Evolutionary conservation across 53 echinoderm and acorn worm species (phyloP).

Genomic region (Temnopleurus reevesii): DNA sequence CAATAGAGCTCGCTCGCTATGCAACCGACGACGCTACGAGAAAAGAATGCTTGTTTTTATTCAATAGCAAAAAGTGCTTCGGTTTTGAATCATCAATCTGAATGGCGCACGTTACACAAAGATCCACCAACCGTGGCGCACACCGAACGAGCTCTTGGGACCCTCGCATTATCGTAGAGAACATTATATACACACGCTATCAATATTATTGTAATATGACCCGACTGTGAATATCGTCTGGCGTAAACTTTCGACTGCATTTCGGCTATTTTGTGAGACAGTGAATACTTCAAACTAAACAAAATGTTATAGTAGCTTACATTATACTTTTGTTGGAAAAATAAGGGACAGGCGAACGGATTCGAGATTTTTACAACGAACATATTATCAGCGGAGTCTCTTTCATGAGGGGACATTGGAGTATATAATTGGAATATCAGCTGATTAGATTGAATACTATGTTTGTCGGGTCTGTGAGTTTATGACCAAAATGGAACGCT

Average conservation of each 20-base stretch:
- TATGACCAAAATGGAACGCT: neutral
- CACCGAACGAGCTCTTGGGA: neutral
- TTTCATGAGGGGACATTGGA: neutral
- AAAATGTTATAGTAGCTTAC: neutral
- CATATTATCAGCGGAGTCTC: neutral
- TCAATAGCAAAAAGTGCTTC: neutral
- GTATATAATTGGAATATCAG: conserved; percentile 4
- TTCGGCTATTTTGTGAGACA: neutral
- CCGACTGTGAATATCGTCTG: neutral
- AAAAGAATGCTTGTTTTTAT: conserved; percentile 29
- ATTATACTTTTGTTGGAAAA: neutral
- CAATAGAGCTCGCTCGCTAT: conserved; percentile 48
- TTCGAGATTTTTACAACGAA: neutral
- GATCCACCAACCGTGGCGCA: conserved; percentile 17
- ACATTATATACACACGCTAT: neutral
- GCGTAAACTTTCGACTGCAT: conserved; percentile 17
- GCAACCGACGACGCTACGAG: conserved; percentile 37
- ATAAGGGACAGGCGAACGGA: neutral
- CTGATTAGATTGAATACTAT: neutral
- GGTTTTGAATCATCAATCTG: conserved; percentile 39
- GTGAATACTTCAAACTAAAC: neutral
- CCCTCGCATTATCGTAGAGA: neutral
- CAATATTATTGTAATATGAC: neutral
- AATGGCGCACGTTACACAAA: conserved; percentile 17
- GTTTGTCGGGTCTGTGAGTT: neutral